Conservation (phyloP, 2,113 vertebrate genomes). For the Phaetusa simplex region DNA sequence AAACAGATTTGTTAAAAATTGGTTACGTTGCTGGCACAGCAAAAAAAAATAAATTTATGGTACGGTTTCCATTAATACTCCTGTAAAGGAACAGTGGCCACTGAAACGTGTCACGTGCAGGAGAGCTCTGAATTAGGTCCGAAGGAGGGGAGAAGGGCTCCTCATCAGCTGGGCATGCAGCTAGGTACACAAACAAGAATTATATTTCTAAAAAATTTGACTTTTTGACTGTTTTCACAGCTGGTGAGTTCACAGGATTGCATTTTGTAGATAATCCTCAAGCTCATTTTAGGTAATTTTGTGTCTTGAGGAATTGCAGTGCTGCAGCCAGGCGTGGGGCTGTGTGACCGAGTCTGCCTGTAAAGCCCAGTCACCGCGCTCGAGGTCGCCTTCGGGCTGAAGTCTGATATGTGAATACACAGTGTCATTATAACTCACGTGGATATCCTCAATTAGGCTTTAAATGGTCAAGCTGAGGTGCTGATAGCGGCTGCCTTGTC, state of each 20-base stretch:
- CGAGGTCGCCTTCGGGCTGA: background rate
- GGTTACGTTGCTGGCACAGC: background rate
- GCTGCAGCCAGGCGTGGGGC: background rate
- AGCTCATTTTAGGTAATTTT: background rate
- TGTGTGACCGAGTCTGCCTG: background rate
- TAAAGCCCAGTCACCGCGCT: fast-evolving
- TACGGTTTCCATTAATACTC: fast-evolving
- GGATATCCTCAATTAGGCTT: background rate
- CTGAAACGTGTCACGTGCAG: too few species aligned
- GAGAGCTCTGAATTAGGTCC: background rate
- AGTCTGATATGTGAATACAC: fast-evolving
- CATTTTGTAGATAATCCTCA: fast-evolving
- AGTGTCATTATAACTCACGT: fast-evolving
- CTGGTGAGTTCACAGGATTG: background rate
- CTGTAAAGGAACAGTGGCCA: background rate
- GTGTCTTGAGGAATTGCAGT: background rate
- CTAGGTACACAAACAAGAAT: background rate
- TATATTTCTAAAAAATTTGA: fast-evolving
- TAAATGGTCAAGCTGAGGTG: fast-evolving
- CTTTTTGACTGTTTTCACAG: background rate
- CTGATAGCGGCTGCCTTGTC: background rate
- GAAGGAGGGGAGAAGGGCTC: background rate
- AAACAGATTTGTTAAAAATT: background rate
- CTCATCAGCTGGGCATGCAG: background rate
- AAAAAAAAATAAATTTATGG: background rate